Evolutionary conservation across 2,113 vertebrate genomes (phyloP).

Genomic region (Microcebus murinus): DNA sequence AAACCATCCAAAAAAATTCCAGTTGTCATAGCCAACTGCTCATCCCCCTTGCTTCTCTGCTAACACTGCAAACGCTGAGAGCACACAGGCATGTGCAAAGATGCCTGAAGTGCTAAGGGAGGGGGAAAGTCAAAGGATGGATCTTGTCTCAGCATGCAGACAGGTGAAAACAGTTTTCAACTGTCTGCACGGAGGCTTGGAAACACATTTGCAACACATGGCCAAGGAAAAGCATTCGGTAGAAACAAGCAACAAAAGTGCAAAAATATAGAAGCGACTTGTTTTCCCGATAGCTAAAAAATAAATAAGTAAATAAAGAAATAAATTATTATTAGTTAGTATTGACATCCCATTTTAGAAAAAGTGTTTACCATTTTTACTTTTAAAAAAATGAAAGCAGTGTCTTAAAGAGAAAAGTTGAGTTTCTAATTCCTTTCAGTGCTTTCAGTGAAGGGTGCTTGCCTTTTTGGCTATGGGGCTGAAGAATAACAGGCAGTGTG

Average conservation of each 20-base stretch:
- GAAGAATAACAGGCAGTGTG: background rate
- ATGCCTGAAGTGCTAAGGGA: conserved; percentile 4
- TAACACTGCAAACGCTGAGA: background rate
- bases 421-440: background rate
- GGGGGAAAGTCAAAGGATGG: background rate
- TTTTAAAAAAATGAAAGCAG: background rate
- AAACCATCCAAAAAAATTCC: conserved; percentile 1
- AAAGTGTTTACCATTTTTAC: background rate
- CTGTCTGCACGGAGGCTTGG: background rate
- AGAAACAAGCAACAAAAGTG: background rate
- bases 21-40: background rate
- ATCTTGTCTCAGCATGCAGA: conserved; percentile 8
- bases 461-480: background rate
- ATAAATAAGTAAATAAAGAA: background rate
- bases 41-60: background rate
- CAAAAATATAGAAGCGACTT: background rate
- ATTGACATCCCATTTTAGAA: background rate
- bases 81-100: background rate
- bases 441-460: background rate
- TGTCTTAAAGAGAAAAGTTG: background rate
- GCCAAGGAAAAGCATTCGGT: background rate
- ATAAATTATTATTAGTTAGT: background rate
- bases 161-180: background rate
- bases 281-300: background rate
- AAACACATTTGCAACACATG: background rate